Base-by-base conservation (phyloP, 2,888 invertebrate species). In the Synanthedon tipuliformis region DNA sequence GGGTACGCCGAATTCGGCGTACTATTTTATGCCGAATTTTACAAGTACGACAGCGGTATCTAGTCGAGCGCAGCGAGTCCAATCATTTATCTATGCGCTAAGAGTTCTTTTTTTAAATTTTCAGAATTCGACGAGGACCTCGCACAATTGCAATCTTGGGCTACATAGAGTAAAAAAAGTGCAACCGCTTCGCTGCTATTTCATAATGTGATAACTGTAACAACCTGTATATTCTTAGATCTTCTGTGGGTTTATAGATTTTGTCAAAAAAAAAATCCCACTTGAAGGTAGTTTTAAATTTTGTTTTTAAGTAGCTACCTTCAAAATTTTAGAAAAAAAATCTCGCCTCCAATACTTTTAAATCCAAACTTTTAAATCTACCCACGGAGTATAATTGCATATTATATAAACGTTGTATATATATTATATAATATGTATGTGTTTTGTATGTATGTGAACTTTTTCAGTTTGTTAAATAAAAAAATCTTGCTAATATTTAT, bases 91-190 rank as follows among this genome's bases (percentile, higher is more conserved):
- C n/a, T n/a, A n/a, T n/a, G n/a, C n/a, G n/a, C n/a, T n/a, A n/a
- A n/a, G n/a, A n/a, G n/a, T n/a, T n/a, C n/a, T n/a, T 18, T 15
- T 57, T 63, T 61, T 57, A 62, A 61, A 60, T 68, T 86, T 73
- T 59, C 88, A 87, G 86, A 86, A 57, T 84, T 86, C 10, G 83
- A 87, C 53, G 81, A 82, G 8, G 81, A 82, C 12, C 57, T 83
- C 58, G 81, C 78, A 10, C 66, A 74, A 56, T 67, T 84, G 12
- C 77, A 85, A 54, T 82, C 86, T 45, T 87, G 86, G 86, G 86
- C 86, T 40, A 84, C 85, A 81, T 87, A 86, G 51, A 56, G 50
- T 40, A 34, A 23, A 23, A 1, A 18, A 1, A 1, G 2, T 16
- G n/a, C 15, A 18, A 45, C 3, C n/a, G 45, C 16, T 49, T 45